Evolutionary conservation across 1,140 invertebrate genomes (phyloP).

Genomic region (Leptinotarsa lineolata): DNA sequence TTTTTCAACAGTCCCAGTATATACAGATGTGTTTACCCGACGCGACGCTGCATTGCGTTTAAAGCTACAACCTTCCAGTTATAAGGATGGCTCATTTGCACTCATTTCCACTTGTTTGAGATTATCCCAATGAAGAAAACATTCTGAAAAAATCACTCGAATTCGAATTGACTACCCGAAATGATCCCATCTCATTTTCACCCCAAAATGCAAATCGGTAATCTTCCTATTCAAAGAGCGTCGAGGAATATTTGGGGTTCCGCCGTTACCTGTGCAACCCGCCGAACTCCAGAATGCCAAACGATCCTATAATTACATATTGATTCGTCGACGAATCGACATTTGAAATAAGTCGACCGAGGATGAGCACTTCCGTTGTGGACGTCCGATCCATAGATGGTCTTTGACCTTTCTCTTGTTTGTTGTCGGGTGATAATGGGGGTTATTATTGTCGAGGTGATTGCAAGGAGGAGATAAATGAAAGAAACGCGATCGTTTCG

Average conservation of each 20-base stretch:
- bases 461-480: not conserved
- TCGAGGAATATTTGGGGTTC: not conserved
- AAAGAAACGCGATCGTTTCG: too few species aligned
- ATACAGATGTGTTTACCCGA: too few species aligned
- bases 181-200: not conserved
- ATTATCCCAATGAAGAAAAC: too few species aligned
- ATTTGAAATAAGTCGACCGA: not conserved
- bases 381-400: not conserved
- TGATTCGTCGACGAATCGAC: constrained; percentile 1
- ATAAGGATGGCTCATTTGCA: too few species aligned
- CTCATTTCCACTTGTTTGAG: too few species aligned
- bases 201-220: not conserved
- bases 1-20: too few species aligned
- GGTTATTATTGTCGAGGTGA: not conserved
- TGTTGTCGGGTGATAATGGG: not conserved
- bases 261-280: constrained; percentile 1
- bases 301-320: constrained; percentile 6
- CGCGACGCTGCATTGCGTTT: too few species aligned
- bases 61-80: too few species aligned
- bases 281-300: not conserved
- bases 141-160: too few species aligned
- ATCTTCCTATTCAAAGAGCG: not conserved
- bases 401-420: not conserved
- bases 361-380: not conserved
- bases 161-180: too few species aligned